These are phyloP conservation scores for Zaprionus ornatus DNA, from an alignment of 1,140 invertebrate genomes.

Conservation along the genomic window DNA sequence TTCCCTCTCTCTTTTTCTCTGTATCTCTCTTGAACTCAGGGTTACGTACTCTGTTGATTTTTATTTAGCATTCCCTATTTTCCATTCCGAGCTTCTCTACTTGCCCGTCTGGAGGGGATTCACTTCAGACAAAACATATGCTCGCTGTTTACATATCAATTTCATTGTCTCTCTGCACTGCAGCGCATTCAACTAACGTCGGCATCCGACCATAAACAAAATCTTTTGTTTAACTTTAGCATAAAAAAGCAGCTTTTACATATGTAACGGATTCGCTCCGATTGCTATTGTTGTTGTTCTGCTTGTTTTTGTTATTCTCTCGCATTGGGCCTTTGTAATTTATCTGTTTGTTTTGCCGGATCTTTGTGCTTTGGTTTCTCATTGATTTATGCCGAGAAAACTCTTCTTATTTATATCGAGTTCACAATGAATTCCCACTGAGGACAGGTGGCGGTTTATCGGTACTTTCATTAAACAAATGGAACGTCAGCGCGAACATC, in stretches of 20 bases:
- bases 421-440: slow-evolving; percentile 24
- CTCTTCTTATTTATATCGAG: slow-evolving; percentile 32
- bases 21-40: neutral
- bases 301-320: slow-evolving; percentile 48
- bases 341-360: slow-evolving; percentile 69
- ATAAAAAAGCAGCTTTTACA: slow-evolving; percentile 71
- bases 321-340: slow-evolving; percentile 60
- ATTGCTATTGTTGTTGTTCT: slow-evolving; percentile 25
- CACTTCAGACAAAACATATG: slow-evolving; percentile 16
- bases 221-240: slow-evolving; percentile 66
- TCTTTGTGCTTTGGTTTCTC: slow-evolving; percentile 40
- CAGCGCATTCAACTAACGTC: slow-evolving; percentile 66
- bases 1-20: neutral
- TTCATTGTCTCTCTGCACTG: slow-evolving; percentile 35
- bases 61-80: slow-evolving; percentile 8
- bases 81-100: slow-evolving; percentile 1
- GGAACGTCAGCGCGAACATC: slow-evolving; percentile 32
- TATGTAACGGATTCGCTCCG: slow-evolving; percentile 62
- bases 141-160: slow-evolving; percentile 40
- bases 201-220: slow-evolving; percentile 50
- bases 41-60: neutral
- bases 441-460: neutral
- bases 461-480: slow-evolving; percentile 64
- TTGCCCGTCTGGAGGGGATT: slow-evolving; percentile 11
- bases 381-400: slow-evolving; percentile 71